phyloP scores from a whole-genome alignment of 2,797 vertebrate genomes.

The Anguilla marmorata region DNA sequence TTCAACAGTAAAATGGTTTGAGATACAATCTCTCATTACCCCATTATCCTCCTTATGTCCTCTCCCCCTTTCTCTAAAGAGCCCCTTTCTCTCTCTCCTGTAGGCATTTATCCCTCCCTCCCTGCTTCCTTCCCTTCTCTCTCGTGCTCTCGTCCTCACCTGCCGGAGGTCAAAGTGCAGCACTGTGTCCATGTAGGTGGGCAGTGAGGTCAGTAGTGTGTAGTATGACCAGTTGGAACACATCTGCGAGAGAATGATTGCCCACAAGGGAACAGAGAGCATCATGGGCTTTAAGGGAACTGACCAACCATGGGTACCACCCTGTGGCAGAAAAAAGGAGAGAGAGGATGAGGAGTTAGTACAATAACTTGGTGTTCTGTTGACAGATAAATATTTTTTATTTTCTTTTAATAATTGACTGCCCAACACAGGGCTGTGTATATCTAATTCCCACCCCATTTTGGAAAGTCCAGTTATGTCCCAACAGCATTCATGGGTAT shows the following conservation, averaged over 20 bases:
- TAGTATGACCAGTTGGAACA: slow-evolving; percentile 85
- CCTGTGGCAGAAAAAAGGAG: slow-evolving; percentile 57
- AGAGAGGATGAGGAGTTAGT: neutral
- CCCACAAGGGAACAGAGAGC: slow-evolving; percentile 79
- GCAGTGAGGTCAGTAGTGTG: slow-evolving; percentile 81
- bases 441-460: neutral
- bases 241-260: slow-evolving; percentile 81
- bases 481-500: neutral
- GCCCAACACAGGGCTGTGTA: neutral
- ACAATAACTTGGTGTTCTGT: neutral
- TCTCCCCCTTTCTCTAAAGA: neutral
- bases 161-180: slow-evolving; percentile 81
- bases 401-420: neutral
- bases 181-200: slow-evolving; percentile 77
- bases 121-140: neutral
- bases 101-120: neutral
- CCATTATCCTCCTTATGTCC: neutral
- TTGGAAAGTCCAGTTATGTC: neutral
- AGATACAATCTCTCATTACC: neutral
- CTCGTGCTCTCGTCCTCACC: slow-evolving; percentile 61
- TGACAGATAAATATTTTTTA: neutral
- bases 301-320: slow-evolving; percentile 73
- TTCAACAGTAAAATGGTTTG: no score
- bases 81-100: neutral
- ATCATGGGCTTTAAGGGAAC: slow-evolving; percentile 75